Conservation (phyloP, 1,140 invertebrate genomes). For the Leucophenga varia region DNA sequence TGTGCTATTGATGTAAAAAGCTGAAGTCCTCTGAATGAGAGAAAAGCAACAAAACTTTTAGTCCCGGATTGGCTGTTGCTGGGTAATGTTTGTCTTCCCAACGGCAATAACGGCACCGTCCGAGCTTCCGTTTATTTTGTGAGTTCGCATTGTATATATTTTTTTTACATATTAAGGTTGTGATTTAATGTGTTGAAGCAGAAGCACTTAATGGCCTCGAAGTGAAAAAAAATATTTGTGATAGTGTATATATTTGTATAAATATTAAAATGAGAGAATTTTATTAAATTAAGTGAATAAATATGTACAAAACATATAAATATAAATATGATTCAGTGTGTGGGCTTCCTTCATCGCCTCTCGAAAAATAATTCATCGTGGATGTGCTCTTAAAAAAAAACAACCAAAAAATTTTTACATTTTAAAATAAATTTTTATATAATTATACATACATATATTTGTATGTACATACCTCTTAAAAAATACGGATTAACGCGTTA, state of each 20-base stretch:
- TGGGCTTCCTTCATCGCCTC: no score
- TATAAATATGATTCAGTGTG: no score
- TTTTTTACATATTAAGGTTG: constrained; percentile 12
- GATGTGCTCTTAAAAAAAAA: no score
- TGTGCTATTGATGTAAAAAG: no score
- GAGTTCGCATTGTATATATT: constrained; percentile 18
- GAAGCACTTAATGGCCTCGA: constrained; percentile 1
- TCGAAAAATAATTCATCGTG: no score
- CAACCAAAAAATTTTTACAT: neutral
- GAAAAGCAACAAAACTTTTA: constrained; percentile 20
- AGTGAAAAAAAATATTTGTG: neutral
- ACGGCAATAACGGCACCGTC: constrained; percentile 14
- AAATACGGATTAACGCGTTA: no score
- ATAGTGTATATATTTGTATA: neutral
- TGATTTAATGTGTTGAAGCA: constrained; percentile 17
- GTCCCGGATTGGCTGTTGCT: constrained; percentile 33
- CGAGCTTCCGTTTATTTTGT: constrained; percentile 12
- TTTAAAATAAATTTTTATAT: no score
- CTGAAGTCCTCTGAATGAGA: constrained; percentile 19
- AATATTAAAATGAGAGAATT: no score
- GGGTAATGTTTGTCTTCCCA: constrained; percentile 27
- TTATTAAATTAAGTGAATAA: no score
- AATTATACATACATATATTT: no score
- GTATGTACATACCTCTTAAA: no score
- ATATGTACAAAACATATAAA: no score